Base-by-base conservation (phyloP, 2,888 invertebrate species). In the Psylliodes chrysocephalus region DNA sequence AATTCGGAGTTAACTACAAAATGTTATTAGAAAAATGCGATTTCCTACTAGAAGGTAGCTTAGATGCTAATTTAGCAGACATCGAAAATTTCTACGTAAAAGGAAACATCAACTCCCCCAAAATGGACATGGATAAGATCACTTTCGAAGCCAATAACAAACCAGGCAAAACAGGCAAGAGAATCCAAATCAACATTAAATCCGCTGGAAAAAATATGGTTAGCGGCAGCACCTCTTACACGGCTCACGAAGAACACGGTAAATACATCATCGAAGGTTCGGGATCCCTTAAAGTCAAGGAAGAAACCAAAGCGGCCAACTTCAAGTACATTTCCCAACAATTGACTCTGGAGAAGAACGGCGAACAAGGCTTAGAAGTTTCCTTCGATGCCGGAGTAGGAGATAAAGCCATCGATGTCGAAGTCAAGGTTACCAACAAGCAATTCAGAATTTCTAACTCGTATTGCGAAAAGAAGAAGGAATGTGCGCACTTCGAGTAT, bases 391-490 rank as follows among this genome's bases (percentile, higher is more conserved):
- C 89, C 1, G 88, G 86, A 15, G 84, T 92, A 52, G 92, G 91
- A 1, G 87, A 87, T 1, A 88, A 88, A 66, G 91, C 90, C 69
- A 86, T 91, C 60, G 89, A 91, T 3, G 87, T 89, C 0, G 91
- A 91, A 71, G 82, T 90, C 0, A 91, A 91, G 71, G 78, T 89
- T 52, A 91, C 92, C 40, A 90, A 91, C 81, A 86, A 90, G 67
- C 91, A 91, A 70, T 88, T 91, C 78, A 88, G 90, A 74, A 84
- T 88, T 47, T 87, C 89, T 10, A 86, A 89, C 68, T 89, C 91
- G 8, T 89, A 90, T 78, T 93, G 93, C 78, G 91, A 92, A 71
- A 90, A 91, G 77, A 91, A 90, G 82, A 90, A 91, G 64, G 90
- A 92, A 71, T 93, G 93, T 76, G 90, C 91, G 0, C 89, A 91